Percentiles rank a stretch among this genome's conserved stretches.
phyloP scores from a whole-genome alignment of 2,888 invertebrate genomes.

The Apodemia zela region DNA sequence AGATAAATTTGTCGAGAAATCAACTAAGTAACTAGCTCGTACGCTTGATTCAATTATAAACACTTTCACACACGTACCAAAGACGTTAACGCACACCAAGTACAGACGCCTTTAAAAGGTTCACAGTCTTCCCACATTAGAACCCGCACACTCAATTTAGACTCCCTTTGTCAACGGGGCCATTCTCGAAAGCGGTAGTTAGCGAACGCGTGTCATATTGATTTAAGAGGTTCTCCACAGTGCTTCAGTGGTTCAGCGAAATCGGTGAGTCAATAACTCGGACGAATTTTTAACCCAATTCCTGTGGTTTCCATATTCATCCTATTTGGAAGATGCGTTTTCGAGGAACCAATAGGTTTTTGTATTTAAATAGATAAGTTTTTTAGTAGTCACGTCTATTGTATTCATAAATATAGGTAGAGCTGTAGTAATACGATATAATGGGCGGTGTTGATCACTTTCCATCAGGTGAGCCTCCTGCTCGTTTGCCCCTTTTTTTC shows the following conservation, averaged over 20 bases:
- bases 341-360: too few species aligned
- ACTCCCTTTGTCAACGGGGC: constrained; percentile 16
- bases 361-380: too few species aligned
- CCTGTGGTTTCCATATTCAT: not conserved
- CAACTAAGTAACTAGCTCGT: not conserved
- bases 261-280: constrained; percentile 27
- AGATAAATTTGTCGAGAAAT: not conserved
- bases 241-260: constrained; percentile 28
- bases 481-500: too few species aligned
- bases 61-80: constrained; percentile 8
- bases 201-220: constrained; percentile 32
- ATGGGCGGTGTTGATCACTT: too few species aligned
- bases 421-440: too few species aligned
- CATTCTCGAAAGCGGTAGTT: constrained; percentile 30
- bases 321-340: not conserved
- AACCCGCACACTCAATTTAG: constrained; percentile 15
- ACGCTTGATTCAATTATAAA: not conserved
- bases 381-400: too few species aligned
- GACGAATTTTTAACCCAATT: constrained; percentile 20
- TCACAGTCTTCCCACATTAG: constrained; percentile 9
- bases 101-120: constrained; percentile 9
- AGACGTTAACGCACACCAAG: constrained; percentile 6
- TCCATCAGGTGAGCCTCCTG: too few species aligned
- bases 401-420: too few species aligned
- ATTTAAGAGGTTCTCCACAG: constrained; percentile 25